Percentiles rank a stretch among this genome's conserved stretches.
Conservation (phyloP, 2,113 vertebrate species). For the Equus quagga region DNA sequence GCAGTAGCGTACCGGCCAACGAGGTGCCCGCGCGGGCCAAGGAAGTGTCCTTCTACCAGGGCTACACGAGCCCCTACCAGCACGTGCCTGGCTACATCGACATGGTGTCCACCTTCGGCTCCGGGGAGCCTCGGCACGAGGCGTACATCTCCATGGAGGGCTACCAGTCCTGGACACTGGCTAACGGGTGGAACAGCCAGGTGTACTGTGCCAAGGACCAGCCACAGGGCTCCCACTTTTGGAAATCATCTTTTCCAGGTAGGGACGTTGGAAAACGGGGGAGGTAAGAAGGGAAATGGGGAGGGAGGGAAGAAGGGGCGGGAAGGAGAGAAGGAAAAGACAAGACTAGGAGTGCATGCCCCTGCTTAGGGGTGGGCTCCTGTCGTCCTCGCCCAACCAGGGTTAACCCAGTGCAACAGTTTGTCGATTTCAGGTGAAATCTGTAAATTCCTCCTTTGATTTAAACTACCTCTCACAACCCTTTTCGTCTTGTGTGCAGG, state of each 20-base stretch:
- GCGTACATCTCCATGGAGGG: conserved; percentile 91
- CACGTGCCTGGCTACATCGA: conserved; percentile 92
- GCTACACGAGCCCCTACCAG: conserved; percentile 90
- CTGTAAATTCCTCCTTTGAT: background rate
- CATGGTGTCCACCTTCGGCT: conserved; percentile 91
- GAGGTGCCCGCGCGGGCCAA: conserved; percentile 89
- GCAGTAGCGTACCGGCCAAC: conserved; percentile 87
- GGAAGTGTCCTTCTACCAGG: conserved; percentile 92
- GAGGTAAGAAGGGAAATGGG: background rate
- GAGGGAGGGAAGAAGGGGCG: background rate
- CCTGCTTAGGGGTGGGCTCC: background rate
- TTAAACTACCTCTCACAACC: background rate
- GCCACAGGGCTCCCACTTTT: conserved; percentile 91
- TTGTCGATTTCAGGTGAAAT: background rate
- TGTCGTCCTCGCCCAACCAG: background rate
- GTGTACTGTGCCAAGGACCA: conserved; percentile 93
- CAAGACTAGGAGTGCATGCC: background rate
- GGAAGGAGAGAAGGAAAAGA: background rate
- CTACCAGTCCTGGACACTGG: conserved; percentile 93
- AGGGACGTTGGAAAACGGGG: conserved; percentile 67
- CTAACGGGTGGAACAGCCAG: conserved; percentile 93
- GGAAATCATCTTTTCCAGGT: conserved; percentile 94
- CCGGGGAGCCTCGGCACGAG: conserved; percentile 90
- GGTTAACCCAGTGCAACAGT: background rate
- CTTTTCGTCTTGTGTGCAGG: background rate